Base-by-base conservation (phyloP, 2,797 vertebrate genomes). In the Prunella strophiata region DNA sequence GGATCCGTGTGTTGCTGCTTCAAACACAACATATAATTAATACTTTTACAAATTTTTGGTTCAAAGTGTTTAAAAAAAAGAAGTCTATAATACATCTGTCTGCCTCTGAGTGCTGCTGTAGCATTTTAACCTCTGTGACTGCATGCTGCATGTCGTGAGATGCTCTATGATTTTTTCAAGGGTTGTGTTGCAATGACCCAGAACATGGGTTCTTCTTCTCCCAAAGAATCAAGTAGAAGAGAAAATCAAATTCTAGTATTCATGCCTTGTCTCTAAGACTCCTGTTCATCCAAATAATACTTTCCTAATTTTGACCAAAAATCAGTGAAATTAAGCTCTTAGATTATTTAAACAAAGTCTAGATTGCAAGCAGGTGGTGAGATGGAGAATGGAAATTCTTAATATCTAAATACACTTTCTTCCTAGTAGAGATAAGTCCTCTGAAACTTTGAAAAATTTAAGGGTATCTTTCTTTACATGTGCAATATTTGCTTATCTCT, bases 331-430 rank as follows among this genome's bases (percentile, higher is more conserved):
- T 73, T 63, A 52, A 52, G 6, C 5, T 42, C 30, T 11, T 26
- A 68, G 20, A 26, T 48, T 6, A 58, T 58, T 89, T 70, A 76
- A 36, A 42, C 8, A 65, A 74, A 27, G 10, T 38, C 22, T 68
- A 58, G 10, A 45, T 20, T 38, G 9, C 0, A 3, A 26, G 5
- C 7, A 0, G 0, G 11, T 3, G 4, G 2, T 10, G 6, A 11
- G 7, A 3, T 19, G 12, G 11, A 2, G 20, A 61, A 32, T 10
- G 3, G 5, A 61, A 55, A 32, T 70, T n/a, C 25, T 73, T 77
- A 17, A 11, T 52, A 61, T 48, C 12, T 7, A 81, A 74, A 76
- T 4, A 58, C 1, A 6, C 3, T 9, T 79, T 79, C 38, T 77
- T 68, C 30, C 16, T 70, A 11, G 9, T 54, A 62, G 23, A 45